Conservation (phyloP, 2,113 vertebrate species). For the Lepisosteus osseus region DNA sequence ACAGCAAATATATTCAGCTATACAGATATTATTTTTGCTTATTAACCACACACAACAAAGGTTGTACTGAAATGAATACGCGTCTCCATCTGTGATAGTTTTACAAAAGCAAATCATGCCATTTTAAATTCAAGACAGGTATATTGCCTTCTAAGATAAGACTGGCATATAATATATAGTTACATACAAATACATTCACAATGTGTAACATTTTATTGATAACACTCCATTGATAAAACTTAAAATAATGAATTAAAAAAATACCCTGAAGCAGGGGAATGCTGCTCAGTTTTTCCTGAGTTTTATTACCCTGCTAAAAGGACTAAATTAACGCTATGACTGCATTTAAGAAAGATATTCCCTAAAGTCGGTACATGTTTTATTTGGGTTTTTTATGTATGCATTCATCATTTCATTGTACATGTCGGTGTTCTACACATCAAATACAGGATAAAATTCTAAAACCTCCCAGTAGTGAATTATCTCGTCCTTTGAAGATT, state of each 20-base stretch:
- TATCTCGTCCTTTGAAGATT: conserved; percentile 20
- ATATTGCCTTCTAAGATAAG: too few species aligned
- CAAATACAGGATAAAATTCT: conserved; percentile 12
- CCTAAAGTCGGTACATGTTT: conserved; percentile 1
- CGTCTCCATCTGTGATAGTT: too few species aligned
- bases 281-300: neutral
- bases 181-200: too few species aligned
- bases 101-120: too few species aligned
- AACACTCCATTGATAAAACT: neutral
- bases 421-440: conserved; percentile 7
- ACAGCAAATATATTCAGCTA: too few species aligned
- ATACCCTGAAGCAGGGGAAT: neutral
- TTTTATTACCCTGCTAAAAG: conserved; percentile 5
- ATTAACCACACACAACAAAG: too few species aligned
- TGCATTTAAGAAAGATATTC: conserved; percentile 4
- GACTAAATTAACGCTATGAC: neutral
- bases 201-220: neutral
- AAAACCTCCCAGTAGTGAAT: conserved; percentile 15
- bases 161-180: too few species aligned
- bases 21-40: too few species aligned
- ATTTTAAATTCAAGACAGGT: too few species aligned
- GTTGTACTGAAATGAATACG: too few species aligned
- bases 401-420: conserved; percentile 15
- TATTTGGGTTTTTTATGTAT: conserved; percentile 5
- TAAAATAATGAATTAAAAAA: neutral